A percentile compares a stretch with the other conserved stretches of the same genome.
Conservation (phyloP, 2,113 vertebrate genomes). For the Tachysurus fulvidraco region DNA sequence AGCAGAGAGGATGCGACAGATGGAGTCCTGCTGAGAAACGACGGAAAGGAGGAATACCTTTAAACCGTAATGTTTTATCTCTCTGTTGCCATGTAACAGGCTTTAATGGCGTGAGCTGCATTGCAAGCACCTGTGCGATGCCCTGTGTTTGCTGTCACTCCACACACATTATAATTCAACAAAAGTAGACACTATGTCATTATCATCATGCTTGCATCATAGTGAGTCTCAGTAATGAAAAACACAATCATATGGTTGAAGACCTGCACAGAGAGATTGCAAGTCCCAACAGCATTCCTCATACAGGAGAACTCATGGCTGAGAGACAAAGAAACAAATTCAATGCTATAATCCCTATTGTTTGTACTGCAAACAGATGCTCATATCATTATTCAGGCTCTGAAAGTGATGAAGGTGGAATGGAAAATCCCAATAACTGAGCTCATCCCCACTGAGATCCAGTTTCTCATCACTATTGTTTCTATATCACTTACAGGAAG, state of each 20-base stretch:
- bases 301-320: not conserved
- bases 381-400: not conserved
- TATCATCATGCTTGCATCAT: not conserved
- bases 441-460: not conserved
- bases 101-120: not conserved
- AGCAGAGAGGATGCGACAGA: not conserved
- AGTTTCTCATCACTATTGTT: slow-evolving; percentile 6
- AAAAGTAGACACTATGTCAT: not conserved
- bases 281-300: not conserved
- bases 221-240: not conserved
- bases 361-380: slow-evolving; percentile 3
- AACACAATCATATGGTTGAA: not conserved
- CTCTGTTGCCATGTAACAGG: slow-evolving; percentile 23
- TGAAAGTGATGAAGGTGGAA: not conserved
- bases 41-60: slow-evolving; percentile 4
- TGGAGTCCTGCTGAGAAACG: slow-evolving; percentile 19
- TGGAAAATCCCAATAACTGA: slow-evolving; percentile 2
- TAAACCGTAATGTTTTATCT: not conserved
- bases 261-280: not conserved
- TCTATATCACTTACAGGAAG: not conserved
- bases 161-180: not conserved
- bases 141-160: not conserved
- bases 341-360: not conserved
- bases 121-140: not conserved
- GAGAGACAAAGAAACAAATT: not conserved